Conservation (phyloP, 2,888 invertebrate genomes). For the Esperia sulphurella region DNA sequence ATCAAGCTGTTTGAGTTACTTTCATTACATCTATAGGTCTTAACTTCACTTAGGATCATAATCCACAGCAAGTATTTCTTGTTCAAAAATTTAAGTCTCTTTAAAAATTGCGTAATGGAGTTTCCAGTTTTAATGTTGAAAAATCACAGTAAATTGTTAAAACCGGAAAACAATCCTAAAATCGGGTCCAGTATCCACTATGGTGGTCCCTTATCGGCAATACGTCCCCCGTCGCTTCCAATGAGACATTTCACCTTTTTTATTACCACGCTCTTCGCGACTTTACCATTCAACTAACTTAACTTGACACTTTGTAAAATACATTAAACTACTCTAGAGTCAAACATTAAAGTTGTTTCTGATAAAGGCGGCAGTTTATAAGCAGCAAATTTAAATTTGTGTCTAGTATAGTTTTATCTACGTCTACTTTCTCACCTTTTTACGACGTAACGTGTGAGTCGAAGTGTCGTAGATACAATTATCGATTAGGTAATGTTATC, state of each 20-base stretch:
- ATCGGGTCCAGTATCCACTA: constrained; percentile 55
- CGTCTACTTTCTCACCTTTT: constrained; percentile 77
- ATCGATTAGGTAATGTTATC: constrained; percentile 79
- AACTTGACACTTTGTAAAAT: constrained; percentile 7
- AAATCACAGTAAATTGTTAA: constrained; percentile 36
- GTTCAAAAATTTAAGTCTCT: neutral
- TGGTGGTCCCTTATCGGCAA: constrained; percentile 75
- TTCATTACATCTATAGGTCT: no score
- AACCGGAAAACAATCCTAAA: constrained; percentile 71
- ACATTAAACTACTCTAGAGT: constrained; percentile 8
- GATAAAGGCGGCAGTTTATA: neutral
- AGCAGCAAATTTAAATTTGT: constrained; percentile 20
- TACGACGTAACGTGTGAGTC: constrained; percentile 73
- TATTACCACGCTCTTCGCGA: constrained; percentile 74
- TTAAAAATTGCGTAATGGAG: neutral
- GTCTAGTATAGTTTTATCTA: constrained; percentile 65
- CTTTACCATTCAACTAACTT: constrained; percentile 44
- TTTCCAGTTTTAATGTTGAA: neutral
- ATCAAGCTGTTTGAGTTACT: no score
- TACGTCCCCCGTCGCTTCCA: constrained; percentile 67
- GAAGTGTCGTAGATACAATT: constrained; percentile 77
- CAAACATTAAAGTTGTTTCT: constrained; percentile 22
- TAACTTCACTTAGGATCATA: no score
- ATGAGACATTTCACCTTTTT: constrained; percentile 78
- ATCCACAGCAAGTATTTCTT: no score